A percentile compares a stretch with the other conserved stretches of the same genome.
Evolutionary conservation across 1,140 invertebrate species (phyloP).

Genomic region (Hermetia illucens): DNA sequence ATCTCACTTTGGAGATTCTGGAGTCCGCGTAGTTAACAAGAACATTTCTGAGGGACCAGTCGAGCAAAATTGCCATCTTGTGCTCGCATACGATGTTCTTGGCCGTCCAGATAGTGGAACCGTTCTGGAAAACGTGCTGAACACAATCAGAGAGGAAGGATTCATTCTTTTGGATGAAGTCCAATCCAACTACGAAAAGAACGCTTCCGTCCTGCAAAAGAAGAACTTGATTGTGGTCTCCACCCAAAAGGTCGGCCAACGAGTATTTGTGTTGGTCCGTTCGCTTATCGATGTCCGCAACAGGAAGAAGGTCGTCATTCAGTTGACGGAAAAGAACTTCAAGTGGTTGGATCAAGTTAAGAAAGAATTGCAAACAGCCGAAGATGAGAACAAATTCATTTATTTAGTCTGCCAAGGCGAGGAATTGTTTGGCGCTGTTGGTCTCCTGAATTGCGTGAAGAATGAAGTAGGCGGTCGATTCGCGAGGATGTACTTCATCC

Average conservation of each 20-base stretch:
- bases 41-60: constrained; percentile 36
- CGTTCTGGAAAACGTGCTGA: constrained; percentile 40
- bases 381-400: constrained; percentile 42
- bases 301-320: constrained; percentile 16
- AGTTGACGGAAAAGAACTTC: constrained; percentile 52
- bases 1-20: constrained; percentile 22
- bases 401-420: constrained; percentile 56
- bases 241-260: constrained; percentile 39
- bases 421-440: constrained; percentile 61
- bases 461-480: constrained; percentile 66
- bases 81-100: constrained; percentile 46
- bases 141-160: constrained; percentile 52
- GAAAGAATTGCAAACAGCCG: constrained; percentile 43
- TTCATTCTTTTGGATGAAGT: constrained; percentile 67
- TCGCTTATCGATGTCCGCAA: constrained; percentile 27
- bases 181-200: constrained; percentile 34
- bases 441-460: constrained; percentile 77
- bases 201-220: constrained; percentile 29
- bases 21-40: constrained; percentile 40
- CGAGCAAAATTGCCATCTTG: constrained; percentile 50
- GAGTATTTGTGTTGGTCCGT: constrained; percentile 44
- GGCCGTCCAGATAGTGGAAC: constrained; percentile 31
- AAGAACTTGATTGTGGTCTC: constrained; percentile 33
- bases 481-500: constrained; percentile 55
- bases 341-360: constrained; percentile 74